These are phyloP conservation scores for Synergus gifuensis DNA, from an alignment of 2,888 invertebrate genomes.

Conservation along the genomic window DNA sequence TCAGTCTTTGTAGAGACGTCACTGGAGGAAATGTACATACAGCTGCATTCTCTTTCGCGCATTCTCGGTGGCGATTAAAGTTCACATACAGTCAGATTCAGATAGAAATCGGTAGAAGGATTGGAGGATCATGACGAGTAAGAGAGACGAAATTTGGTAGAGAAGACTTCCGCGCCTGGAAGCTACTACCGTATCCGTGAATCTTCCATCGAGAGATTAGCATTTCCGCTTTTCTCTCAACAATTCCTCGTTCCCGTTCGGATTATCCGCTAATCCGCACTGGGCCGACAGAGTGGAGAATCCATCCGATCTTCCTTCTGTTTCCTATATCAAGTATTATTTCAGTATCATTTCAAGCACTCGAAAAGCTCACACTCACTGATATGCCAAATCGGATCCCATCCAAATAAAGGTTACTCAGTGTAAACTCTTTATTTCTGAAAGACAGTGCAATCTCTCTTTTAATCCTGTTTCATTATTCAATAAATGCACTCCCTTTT, in stretches of 20 bases:
- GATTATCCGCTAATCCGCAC: conserved; percentile 76
- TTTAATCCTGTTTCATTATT: conserved; percentile 3
- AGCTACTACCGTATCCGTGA: conserved; percentile 63
- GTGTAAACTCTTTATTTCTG: background rate
- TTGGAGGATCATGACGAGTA: conserved; percentile 51
- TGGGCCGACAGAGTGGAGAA: conserved; percentile 60
- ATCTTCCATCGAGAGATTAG: conserved; percentile 77
- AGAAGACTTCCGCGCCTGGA: conserved; percentile 58
- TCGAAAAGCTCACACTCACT: conserved; percentile 56
- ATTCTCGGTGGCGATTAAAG: conserved; percentile 57
- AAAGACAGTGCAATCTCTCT: background rate
- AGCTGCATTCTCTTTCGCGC: conserved; percentile 56
- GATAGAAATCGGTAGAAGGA: conserved; percentile 52
- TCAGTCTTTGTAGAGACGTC: background rate
- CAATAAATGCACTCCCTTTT: too few species aligned
- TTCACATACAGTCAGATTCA: conserved; percentile 52
- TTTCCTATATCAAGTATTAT: conserved; percentile 76
- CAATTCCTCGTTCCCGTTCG: conserved; percentile 74
- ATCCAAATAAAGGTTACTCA: conserved; percentile 37
- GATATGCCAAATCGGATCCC: conserved; percentile 43
- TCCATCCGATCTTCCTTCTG: conserved; percentile 67
- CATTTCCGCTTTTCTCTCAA: conserved; percentile 76
- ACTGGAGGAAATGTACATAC: conserved; percentile 46
- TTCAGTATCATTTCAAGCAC: conserved; percentile 71
- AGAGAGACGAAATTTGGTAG: conserved; percentile 53